These are phyloP conservation scores for Sorex maritimensis DNA, from an alignment of 2,797 vertebrate species.

Conservation along the genomic window DNA sequence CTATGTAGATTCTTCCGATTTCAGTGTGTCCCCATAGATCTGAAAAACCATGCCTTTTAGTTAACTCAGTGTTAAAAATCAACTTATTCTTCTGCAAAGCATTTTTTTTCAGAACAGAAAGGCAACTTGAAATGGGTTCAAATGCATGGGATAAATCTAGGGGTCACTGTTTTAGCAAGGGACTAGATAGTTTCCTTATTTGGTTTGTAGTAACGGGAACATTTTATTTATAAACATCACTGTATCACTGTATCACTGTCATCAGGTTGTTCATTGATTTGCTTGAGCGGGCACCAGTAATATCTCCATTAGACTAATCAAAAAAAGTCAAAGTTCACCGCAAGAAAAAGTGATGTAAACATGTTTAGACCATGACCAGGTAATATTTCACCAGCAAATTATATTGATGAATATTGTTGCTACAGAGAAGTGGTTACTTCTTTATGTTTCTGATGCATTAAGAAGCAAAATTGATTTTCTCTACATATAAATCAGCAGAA, in stretches of 20 bases:
- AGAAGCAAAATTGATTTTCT: conserved; percentile 65
- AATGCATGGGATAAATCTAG: background rate
- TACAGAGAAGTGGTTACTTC: conserved; percentile 40
- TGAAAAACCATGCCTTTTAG: background rate
- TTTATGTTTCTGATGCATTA: conserved; percentile 51
- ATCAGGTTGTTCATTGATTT: no score
- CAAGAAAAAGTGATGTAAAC: background rate
- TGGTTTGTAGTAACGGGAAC: background rate
- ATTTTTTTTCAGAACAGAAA: background rate
- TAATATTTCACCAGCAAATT: conserved; percentile 65
- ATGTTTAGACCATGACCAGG: background rate
- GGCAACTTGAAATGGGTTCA: background rate
- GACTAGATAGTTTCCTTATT: background rate
- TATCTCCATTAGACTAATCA: background rate
- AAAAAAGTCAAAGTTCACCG: conserved; percentile 16
- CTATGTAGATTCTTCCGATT: background rate
- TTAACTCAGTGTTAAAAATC: background rate
- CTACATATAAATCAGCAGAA: conserved; percentile 56
- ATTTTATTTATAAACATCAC: conserved; percentile 47
- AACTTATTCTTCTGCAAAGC: background rate
- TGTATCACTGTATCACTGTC: no score
- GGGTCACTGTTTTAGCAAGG: background rate
- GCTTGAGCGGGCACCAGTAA: no score
- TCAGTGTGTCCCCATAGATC: rapidly evolving
- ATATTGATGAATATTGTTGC: conserved; percentile 30